Evolutionary conservation across 2,888 invertebrate species (phyloP), one percentile per base, ranked within the genome.

Genomic region (Melieria omissa): DNA sequence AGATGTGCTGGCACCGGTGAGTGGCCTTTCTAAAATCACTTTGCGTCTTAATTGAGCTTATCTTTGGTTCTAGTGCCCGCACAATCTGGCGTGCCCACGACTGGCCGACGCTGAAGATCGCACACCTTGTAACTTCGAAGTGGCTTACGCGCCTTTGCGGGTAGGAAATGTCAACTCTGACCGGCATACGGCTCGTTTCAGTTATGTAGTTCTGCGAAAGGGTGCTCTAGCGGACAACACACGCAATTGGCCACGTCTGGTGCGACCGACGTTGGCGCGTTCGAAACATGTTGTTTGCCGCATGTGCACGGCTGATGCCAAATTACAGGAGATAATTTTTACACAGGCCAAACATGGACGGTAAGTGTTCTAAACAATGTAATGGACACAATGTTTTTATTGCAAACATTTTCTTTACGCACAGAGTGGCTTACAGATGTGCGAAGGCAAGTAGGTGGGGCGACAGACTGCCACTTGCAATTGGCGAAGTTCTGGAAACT

Each of bases 191-290:
- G 93, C 94, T 78, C 82, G 89, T 42, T 97, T 91, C 85, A 92
- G 93, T 0, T 98, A 96, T 84, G 89, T 96, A 0, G 91, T 98
- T 63, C 85, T 98, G 44, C 93, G 90, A 84, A 95, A 95, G 90
- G 93, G 95, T 29, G 72, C 81, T 3, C 84, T 90, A 52, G 84
- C 88, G 0, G 81, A 88, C 0, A 88, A 90, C 72, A 86, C 88
- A 0, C 88, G 75, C 0, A 73, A 74, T 9, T 97, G 96, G 96
- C 95, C 96, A 0, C 89, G 97, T 74, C 86, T 96, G 41, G 92
- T 97, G 0, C 85, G 92, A 71, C 91, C 92, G n/a, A 90, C 92
- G 0, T 84, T 94, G 41, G 88, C 91, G 3, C 89, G 93, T 70
- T 90, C 92, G 0, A 90, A 90, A 73, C 95, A 95, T 81, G 89